Conservation (phyloP, 2,797 vertebrate species). For the Mallotus villosus region DNA sequence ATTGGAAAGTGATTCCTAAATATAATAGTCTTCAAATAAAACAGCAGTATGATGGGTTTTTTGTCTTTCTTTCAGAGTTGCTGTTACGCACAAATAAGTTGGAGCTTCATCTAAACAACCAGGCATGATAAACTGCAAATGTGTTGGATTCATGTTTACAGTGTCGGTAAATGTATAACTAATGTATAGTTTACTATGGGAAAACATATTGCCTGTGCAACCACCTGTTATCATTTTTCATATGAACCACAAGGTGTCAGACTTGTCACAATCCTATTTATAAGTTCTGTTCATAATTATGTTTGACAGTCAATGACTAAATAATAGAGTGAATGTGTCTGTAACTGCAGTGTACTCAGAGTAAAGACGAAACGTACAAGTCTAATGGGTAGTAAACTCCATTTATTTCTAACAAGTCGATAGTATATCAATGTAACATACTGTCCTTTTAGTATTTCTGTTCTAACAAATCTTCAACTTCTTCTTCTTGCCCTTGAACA, state of each 20-base stretch:
- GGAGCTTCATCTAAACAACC: background rate
- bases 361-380: background rate
- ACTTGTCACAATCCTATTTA: background rate
- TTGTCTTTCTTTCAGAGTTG: background rate
- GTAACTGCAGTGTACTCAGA: background rate
- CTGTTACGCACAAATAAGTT: background rate
- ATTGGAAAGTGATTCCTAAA: too few species aligned
- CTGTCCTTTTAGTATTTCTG: background rate
- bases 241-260: slow-evolving; percentile 58
- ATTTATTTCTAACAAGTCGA: background rate
- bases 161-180: background rate
- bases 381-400: background rate
- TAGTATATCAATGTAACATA: background rate
- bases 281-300: background rate
- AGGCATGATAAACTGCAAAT: background rate
- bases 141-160: background rate
- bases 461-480: background rate
- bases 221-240: background rate
- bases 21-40: too few species aligned
- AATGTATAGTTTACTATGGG: background rate
- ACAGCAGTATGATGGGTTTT: background rate
- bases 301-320: background rate
- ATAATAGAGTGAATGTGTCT: too few species aligned
- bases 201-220: background rate
- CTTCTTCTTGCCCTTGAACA: slow-evolving; percentile 2